Evolutionary conservation across 35 echinoderm and acorn worm species (phyloP).

Genomic region (Heliocidaris erythrogramma): DNA sequence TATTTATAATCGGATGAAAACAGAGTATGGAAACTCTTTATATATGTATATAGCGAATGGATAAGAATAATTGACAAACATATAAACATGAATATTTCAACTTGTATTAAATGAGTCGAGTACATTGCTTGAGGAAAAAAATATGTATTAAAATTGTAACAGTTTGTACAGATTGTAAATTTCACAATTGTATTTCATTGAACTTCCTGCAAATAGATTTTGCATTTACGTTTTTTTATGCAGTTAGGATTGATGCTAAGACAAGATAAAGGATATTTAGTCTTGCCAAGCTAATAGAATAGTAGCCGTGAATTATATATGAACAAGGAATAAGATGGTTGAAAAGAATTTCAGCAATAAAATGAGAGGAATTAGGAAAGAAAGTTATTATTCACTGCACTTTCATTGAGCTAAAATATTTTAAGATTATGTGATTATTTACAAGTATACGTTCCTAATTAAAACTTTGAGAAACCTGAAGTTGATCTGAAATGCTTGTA

Average conservation of each 20-base stretch:
- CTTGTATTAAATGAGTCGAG: background rate
- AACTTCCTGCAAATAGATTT: constrained; percentile 3
- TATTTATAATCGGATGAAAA: background rate
- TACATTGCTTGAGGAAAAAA: background rate
- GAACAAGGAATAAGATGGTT: background rate
- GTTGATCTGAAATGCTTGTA: background rate
- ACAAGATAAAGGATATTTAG: background rate
- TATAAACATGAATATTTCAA: background rate
- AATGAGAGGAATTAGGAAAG: background rate
- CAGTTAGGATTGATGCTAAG: background rate
- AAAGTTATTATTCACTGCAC: background rate
- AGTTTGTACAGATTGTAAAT: background rate
- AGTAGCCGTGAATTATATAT: background rate
- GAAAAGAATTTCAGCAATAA: background rate
- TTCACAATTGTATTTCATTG: background rate
- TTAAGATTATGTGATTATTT: background rate
- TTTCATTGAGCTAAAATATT: constrained; percentile 5
- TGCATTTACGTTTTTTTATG: constrained; percentile 5
- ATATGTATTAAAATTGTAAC: background rate
- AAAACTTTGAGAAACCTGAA: background rate
- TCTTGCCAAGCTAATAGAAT: background rate
- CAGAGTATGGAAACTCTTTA: background rate
- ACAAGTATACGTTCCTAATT: background rate
- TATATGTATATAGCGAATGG: background rate
- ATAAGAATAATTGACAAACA: background rate